Evolutionary conservation across 2,113 vertebrate genomes (phyloP).

Genomic region (Noctilio leporinus): DNA sequence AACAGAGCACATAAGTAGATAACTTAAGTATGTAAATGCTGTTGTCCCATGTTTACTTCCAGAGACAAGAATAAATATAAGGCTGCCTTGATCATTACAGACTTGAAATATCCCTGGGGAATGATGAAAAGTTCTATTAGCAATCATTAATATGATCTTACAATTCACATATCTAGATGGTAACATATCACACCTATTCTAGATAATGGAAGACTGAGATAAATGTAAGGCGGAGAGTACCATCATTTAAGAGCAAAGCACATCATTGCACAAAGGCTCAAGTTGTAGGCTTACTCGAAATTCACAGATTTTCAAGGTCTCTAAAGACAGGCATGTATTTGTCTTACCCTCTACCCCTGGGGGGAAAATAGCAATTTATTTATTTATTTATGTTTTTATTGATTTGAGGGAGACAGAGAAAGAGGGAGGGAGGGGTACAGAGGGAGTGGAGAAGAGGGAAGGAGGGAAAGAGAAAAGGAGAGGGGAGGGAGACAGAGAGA

Average conservation of each 20-base stretch:
- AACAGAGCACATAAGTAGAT: not conserved
- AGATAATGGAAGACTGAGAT: not conserved
- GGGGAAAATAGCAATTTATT: not conserved
- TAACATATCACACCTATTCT: not conserved
- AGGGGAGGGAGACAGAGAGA: too few species aligned
- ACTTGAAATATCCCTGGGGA: not conserved
- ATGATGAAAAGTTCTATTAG: not conserved
- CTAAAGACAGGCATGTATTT: not conserved
- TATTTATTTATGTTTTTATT: not conserved
- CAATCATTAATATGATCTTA: not conserved
- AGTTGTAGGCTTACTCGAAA: not conserved
- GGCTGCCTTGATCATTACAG: not conserved
- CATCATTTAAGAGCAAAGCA: not conserved
- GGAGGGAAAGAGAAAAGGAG: too few species aligned
- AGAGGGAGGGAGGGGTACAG: too few species aligned
- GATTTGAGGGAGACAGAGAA: too few species aligned
- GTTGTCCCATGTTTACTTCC: not conserved
- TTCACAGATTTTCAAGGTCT: not conserved
- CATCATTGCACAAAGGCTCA: not conserved
- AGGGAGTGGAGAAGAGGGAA: too few species aligned
- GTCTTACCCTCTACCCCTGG: not conserved
- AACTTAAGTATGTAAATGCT: not conserved
- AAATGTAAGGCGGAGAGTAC: not conserved
- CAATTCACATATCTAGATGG: not conserved
- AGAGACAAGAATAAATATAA: not conserved